Percentiles rank a stretch among this genome's conserved stretches.
Evolutionary conservation across 2,888 invertebrate species (phyloP).

Genomic region (Alsophila aescularia): DNA sequence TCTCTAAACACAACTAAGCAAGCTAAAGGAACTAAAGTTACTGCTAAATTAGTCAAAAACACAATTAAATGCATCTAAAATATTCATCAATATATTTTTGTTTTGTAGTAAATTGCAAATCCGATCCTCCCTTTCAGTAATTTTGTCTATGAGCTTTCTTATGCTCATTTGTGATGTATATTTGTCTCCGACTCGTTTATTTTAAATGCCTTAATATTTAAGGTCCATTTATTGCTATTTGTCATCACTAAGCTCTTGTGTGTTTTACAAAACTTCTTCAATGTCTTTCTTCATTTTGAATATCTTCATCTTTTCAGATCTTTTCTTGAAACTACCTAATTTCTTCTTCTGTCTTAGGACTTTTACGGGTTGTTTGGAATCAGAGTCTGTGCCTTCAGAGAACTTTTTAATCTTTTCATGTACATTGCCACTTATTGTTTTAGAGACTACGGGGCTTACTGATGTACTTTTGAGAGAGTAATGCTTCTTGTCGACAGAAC

Average conservation of each 20-base stretch:
- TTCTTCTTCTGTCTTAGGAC: constrained; percentile 64
- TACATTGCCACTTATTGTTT: constrained; percentile 67
- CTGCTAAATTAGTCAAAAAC: constrained; percentile 14
- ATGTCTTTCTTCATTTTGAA: constrained; percentile 73
- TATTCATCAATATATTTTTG: neutral
- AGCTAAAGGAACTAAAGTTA: constrained; percentile 41
- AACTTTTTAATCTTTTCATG: constrained; percentile 78
- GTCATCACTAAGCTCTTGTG: neutral
- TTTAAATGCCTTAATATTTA: neutral
- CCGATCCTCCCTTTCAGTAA: neutral
- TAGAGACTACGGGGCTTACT: constrained; percentile 54
- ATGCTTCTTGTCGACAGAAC: constrained; percentile 56
- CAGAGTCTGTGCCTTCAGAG: constrained; percentile 58
- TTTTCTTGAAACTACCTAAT: constrained; percentile 63
- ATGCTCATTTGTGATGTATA: neutral
- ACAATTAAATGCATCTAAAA: constrained; percentile 13
- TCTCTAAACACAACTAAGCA: constrained; percentile 42
- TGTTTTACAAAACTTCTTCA: constrained; percentile 66
- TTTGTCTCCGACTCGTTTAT: neutral
- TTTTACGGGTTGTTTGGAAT: constrained; percentile 56
- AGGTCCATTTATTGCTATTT: neutral
- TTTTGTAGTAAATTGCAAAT: neutral
- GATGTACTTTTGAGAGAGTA: constrained; percentile 49
- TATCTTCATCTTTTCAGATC: constrained; percentile 64
- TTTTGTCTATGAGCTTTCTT: neutral